Evolutionary conservation across 1,140 invertebrate genomes (phyloP), one percentile per base, ranked within the genome.

Genomic region (Bombus cullumanus): DNA sequence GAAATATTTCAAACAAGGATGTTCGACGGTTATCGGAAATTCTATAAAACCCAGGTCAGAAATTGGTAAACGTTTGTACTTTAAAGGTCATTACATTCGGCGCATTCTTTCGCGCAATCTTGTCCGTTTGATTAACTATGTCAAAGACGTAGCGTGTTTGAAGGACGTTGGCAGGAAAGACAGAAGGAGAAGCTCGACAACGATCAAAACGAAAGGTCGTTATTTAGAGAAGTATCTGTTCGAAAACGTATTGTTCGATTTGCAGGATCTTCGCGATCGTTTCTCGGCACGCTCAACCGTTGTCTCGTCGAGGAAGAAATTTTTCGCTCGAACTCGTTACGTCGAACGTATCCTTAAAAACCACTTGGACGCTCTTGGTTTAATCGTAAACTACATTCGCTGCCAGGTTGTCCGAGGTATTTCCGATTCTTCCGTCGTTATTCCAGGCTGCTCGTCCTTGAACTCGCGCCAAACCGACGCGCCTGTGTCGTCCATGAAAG

Each of bases 191-290:
- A 64, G 74, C 28, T 64, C 81, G 22, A 3, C 57, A 0, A 89
- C 75, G 43, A 77, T 77, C 0, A 81, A 76, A 13, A 85, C 75
- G 62, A 92, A 66, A 31, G 88, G 89, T 64, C 84, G 68, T 15
- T 93, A 93, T 37, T 73, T 92, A 13, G 81, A 92, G n/a, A 89
- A 71, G 75, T 87, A 75, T 66, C 72, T 89, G 15, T 6, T 39
- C 2, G 25, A 28, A 3, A 80, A 47, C 34, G 10, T 31, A 25
- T 34, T 76, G 4, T 22, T 76, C 25, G 71, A 76, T 57, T 13
- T 22, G 18, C 57, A 39, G 39, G 25, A 86, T 73, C 22, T 28
- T 53, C 68, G 64, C 39, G 18, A 79, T 62, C 41, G 79, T 47
- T 81, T 57, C 39, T 15, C 53, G 4, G 8, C 39, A 1, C 64